These are phyloP conservation scores for Petrocephalus zakoni DNA, from an alignment of 2,113 vertebrate genomes.

Conservation along the genomic window DNA sequence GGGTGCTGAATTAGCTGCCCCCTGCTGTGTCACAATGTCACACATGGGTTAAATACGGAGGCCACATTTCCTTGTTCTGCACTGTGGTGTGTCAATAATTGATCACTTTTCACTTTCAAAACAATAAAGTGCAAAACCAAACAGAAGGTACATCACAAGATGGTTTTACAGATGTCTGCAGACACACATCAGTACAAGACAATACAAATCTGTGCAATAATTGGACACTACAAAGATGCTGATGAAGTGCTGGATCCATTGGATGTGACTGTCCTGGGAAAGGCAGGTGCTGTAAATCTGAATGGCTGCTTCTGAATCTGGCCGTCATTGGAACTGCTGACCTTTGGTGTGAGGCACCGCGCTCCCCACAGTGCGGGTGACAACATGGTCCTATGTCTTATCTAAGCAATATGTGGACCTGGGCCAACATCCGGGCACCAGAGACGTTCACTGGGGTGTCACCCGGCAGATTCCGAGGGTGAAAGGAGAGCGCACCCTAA, in stretches of 20 bases:
- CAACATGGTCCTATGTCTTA: not conserved
- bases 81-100: too few relatives aligned
- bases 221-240: not conserved
- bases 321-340: not conserved
- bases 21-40: too few relatives aligned
- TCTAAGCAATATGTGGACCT: not conserved
- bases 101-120: too few relatives aligned
- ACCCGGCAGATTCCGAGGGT: not conserved
- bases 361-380: not conserved
- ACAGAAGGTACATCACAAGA: too few relatives aligned
- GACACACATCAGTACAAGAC: not conserved
- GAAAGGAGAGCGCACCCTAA: not conserved
- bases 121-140: too few relatives aligned
- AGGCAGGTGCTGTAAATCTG: not conserved
- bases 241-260: not conserved
- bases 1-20: too few relatives aligned
- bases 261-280: not conserved
- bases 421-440: not conserved
- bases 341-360: not conserved
- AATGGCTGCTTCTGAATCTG: not conserved
- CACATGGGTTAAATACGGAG: too few relatives aligned
- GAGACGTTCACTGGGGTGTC: not conserved
- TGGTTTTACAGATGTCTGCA: too few relatives aligned
- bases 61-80: too few relatives aligned
- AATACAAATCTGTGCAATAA: not conserved